Conservation (phyloP, 1,140 invertebrate species). For the Lutraria rhynchaena region DNA sequence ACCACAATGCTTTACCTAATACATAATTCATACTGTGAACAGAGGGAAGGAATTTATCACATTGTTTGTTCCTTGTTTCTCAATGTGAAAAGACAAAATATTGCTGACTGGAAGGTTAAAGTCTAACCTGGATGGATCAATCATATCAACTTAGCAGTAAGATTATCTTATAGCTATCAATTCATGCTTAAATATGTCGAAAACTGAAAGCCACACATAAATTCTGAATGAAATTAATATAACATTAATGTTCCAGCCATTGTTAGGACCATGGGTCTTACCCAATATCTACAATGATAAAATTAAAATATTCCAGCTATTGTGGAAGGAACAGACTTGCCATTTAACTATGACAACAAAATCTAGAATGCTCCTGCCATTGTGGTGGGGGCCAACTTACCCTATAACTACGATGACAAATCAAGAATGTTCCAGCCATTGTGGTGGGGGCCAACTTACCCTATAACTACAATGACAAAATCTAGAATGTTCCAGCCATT, state of each 20-base stretch:
- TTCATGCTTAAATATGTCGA: too few species aligned
- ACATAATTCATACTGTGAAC: too few species aligned
- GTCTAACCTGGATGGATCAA: too few species aligned
- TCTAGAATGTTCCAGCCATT: conserved; percentile 99
- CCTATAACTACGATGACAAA: conserved; percentile 99
- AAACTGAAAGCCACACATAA: too few species aligned
- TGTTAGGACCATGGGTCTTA: conserved; percentile 86
- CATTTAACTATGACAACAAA: conserved; percentile 99
- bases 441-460: conserved; percentile 91
- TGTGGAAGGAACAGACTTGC: conserved; percentile 87
- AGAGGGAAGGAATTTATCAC: too few species aligned
- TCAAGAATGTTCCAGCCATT: conserved; percentile 99
- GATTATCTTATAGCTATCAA: too few species aligned
- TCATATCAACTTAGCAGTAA: too few species aligned
- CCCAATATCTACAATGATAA: conserved; percentile 99
- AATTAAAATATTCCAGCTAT: conserved; percentile 99
- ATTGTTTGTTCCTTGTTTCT: too few species aligned
- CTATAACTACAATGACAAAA: conserved; percentile 99
- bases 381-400: conserved; percentile 92
- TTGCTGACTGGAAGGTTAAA: too few species aligned
- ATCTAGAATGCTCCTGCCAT: conserved; percentile 99
- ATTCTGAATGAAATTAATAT: too few species aligned
- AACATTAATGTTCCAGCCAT: conserved; percentile 99
- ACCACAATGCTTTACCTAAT: too few species aligned
- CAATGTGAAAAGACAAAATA: too few species aligned